Evolutionary conservation across 2,113 vertebrate genomes (phyloP).

Genomic region (Embiotoca jacksoni): DNA sequence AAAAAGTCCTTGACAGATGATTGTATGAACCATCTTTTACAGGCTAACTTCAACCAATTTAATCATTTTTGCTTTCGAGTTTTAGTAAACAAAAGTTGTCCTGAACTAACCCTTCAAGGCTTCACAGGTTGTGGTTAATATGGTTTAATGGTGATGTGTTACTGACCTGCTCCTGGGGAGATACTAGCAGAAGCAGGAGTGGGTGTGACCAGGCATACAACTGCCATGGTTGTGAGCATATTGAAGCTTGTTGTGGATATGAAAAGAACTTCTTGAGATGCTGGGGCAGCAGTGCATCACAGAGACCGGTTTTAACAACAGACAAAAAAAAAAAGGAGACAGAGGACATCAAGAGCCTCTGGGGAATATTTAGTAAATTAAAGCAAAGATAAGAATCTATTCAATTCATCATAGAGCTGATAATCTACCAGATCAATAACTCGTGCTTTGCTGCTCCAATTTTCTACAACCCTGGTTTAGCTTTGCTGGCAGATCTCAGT

Average conservation of each 20-base stretch:
- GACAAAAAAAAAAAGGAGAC: slow-evolving; percentile 23
- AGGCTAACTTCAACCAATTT: too few relatives aligned
- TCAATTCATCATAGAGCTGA: slow-evolving; percentile 33
- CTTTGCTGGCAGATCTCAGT: slow-evolving; percentile 30
- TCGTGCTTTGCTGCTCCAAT: background rate
- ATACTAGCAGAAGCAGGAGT: slow-evolving; percentile 5
- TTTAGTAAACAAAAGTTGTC: background rate
- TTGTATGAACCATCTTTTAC: too few relatives aligned
- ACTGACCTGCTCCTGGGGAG: slow-evolving; percentile 4
- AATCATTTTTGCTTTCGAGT: too few relatives aligned
- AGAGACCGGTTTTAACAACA: background rate
- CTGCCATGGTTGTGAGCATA: background rate
- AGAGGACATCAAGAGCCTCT: background rate
- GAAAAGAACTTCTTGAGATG: background rate
- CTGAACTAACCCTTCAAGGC: background rate
- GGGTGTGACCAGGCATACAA: background rate
- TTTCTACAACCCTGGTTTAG: slow-evolving; percentile 32
- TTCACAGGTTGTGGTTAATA: background rate
- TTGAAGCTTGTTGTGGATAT: background rate
- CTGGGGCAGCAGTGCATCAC: background rate
- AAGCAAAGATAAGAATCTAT: slow-evolving; percentile 33
- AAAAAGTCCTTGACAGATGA: too few relatives aligned
- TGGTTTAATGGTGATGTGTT: slow-evolving; percentile 7
- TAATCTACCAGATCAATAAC: slow-evolving; percentile 42
- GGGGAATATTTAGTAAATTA: slow-evolving; percentile 19